Evolutionary conservation across 2,797 vertebrate species (phyloP).

Genomic region (Sebastes vulpes): DNA sequence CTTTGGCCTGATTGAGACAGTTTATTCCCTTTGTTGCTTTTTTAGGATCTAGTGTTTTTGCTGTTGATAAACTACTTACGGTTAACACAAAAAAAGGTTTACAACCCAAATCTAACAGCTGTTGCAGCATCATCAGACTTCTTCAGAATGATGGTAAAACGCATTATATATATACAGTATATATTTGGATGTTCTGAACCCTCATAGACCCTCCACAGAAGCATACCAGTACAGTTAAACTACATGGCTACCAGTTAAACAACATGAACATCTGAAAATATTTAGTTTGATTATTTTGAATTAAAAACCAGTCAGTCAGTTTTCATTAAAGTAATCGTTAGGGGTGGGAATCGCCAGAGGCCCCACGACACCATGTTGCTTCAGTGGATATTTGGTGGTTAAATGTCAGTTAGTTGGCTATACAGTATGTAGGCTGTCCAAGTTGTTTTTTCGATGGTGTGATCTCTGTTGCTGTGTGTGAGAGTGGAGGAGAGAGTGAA

Average conservation of each 20-base stretch:
- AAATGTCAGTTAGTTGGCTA: background rate
- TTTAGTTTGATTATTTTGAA: too few relatives aligned
- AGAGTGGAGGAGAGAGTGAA: background rate
- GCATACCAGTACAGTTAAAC: too few relatives aligned
- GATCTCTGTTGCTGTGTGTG: background rate
- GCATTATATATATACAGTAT: too few relatives aligned
- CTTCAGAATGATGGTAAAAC: too few relatives aligned
- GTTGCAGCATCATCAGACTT: too few relatives aligned
- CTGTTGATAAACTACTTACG: background rate
- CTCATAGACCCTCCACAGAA: too few relatives aligned
- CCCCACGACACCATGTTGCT: rapidly evolving
- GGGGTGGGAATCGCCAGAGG: too few relatives aligned
- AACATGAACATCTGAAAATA: too few relatives aligned
- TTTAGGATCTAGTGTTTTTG: background rate
- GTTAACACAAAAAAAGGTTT: background rate
- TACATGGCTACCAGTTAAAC: too few relatives aligned
- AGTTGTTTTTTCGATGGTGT: background rate
- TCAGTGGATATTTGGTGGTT: background rate
- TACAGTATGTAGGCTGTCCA: background rate
- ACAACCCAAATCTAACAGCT: background rate
- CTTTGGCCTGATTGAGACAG: background rate
- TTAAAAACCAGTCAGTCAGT: too few relatives aligned
- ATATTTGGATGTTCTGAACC: too few relatives aligned
- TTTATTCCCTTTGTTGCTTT: background rate
- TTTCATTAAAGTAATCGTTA: too few relatives aligned